Evolutionary conservation across 2,888 invertebrate genomes (phyloP).

Genomic region (Trilocha varians): DNA sequence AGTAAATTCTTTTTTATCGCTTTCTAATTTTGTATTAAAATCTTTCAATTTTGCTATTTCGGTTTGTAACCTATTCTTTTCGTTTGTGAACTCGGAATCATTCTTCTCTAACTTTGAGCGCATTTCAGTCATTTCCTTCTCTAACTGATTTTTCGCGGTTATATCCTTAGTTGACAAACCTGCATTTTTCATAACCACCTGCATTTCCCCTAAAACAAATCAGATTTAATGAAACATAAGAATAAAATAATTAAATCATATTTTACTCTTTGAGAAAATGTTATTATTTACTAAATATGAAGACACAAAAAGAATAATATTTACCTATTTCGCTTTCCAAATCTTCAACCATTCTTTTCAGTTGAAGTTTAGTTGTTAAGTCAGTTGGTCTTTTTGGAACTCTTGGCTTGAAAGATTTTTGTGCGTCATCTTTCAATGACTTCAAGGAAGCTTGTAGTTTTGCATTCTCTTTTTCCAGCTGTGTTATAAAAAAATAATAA

Average conservation of each 20-base stretch:
- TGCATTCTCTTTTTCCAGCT: conserved; percentile 77
- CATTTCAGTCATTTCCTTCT: conserved; percentile 69
- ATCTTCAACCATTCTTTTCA: conserved; percentile 89
- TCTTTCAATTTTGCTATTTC: conserved; percentile 70
- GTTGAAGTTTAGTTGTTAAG: conserved; percentile 78
- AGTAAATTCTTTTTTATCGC: conserved; percentile 50
- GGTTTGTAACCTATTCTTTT: conserved; percentile 63
- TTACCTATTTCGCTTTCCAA: conserved; percentile 88
- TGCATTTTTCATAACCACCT: conserved; percentile 74
- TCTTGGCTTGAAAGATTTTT: conserved; percentile 78
- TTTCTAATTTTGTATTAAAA: conserved; percentile 56
- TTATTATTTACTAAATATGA: no score
- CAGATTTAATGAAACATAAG: no score
- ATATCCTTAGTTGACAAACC: conserved; percentile 68
- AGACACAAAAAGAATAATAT: neutral
- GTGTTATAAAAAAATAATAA: conserved; percentile 1
- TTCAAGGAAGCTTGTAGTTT: conserved; percentile 78
- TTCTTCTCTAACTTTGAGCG: conserved; percentile 62
- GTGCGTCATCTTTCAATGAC: conserved; percentile 76
- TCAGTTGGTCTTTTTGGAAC: conserved; percentile 83
- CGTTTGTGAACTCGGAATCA: conserved; percentile 66
- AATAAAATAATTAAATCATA: no score
- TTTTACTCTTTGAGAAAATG: no score
- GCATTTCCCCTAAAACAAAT: conserved; percentile 66
- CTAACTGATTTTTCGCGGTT: conserved; percentile 54